Evolutionary conservation across 2,113 vertebrate genomes (phyloP).

Genomic region (Holacanthus passer): DNA sequence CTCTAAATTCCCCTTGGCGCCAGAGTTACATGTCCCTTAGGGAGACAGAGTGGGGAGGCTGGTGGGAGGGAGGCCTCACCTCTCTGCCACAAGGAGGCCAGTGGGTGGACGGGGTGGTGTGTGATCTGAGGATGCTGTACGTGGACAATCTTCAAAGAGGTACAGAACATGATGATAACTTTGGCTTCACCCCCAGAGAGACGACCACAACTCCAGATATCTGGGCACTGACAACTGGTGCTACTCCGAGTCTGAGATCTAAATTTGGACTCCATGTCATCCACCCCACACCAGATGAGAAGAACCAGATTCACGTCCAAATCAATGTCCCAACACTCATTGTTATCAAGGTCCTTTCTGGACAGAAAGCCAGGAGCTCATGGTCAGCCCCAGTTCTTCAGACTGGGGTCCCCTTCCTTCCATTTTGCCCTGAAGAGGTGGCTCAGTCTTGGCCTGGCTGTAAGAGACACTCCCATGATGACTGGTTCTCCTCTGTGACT

Average conservation of each 20-base stretch:
- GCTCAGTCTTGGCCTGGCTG: constrained; percentile 58
- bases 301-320: constrained; percentile 76
- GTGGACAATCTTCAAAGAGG: constrained; percentile 63
- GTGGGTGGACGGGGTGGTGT: constrained; percentile 84
- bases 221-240: background rate
- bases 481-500: constrained; percentile 79
- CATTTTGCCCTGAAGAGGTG: constrained; percentile 77
- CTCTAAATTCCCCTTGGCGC: constrained; percentile 79
- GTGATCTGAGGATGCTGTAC: constrained; percentile 83
- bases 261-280: constrained; percentile 73
- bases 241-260: constrained; percentile 3
- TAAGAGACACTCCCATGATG: constrained; percentile 48
- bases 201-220: constrained; percentile 28
- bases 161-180: constrained; percentile 45
- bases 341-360: constrained; percentile 76
- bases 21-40: constrained; percentile 84
- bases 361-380: constrained; percentile 72
- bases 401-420: constrained; percentile 70
- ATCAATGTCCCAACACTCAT: constrained; percentile 67
- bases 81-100: constrained; percentile 42
- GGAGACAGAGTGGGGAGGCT: constrained; percentile 79
- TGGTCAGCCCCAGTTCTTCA: constrained; percentile 81
- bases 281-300: constrained; percentile 68
- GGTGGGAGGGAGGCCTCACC: constrained; percentile 79
- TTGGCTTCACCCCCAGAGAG: constrained; percentile 39